These are phyloP conservation scores for Temnothorax rugatulus DNA, from an alignment of 2,888 invertebrate species.

Conservation along the genomic window DNA sequence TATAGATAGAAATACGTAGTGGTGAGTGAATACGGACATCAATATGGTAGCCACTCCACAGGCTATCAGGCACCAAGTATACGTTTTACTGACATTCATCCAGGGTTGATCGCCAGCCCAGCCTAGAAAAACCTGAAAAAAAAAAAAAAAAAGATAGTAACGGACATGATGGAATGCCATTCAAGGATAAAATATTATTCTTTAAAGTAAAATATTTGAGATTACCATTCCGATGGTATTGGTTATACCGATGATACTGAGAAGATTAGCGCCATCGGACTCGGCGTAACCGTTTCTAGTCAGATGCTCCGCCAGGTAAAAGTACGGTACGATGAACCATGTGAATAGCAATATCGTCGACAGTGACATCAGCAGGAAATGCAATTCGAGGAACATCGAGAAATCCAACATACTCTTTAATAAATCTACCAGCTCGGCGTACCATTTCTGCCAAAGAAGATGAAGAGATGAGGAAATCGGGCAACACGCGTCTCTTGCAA, in stretches of 20 bases:
- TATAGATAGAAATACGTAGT: conserved; percentile 87
- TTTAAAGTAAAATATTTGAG: conserved; percentile 77
- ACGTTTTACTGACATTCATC: conserved; percentile 94
- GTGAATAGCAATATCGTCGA: conserved; percentile 96
- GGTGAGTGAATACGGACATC: conserved; percentile 88
- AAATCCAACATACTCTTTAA: conserved; percentile 93
- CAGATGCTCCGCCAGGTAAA: conserved; percentile 96
- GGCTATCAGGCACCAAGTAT: conserved; percentile 92
- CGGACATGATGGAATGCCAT: not conserved
- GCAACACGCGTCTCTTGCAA: not conserved
- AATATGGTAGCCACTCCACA: conserved; percentile 89
- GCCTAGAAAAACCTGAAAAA: conserved; percentile 91
- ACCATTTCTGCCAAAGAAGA: conserved; percentile 90
- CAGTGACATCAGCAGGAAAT: conserved; percentile 93
- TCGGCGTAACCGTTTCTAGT: conserved; percentile 90
- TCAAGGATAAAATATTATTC: not conserved
- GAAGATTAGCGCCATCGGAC: conserved; percentile 92
- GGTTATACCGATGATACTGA: conserved; percentile 95
- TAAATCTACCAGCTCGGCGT: conserved; percentile 89
- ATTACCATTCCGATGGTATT: conserved; percentile 96
- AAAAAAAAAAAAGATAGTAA: conserved; percentile 42
- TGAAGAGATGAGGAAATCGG: not conserved
- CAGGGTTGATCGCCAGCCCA: conserved; percentile 95
- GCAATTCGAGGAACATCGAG: conserved; percentile 91
- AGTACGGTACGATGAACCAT: conserved; percentile 98